Conservation (phyloP, 2,797 vertebrate species). For the Anguilla pacifica region DNA sequence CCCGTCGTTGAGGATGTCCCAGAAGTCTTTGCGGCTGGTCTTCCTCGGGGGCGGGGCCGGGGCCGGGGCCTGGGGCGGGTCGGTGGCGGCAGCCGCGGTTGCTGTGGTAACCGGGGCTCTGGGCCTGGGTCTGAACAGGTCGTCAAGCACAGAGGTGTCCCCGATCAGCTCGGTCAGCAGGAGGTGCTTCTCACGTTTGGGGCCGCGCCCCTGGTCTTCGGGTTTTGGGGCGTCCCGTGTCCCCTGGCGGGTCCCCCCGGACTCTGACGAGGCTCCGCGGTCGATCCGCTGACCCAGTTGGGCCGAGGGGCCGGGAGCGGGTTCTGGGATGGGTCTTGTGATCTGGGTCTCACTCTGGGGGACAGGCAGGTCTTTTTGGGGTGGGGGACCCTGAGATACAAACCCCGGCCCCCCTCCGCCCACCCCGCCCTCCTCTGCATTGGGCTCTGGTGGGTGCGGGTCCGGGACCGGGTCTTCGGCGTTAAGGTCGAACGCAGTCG, state of each 20-base stretch:
- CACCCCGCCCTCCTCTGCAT: neutral
- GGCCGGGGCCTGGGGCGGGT: slow-evolving; percentile 40
- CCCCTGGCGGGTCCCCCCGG: slow-evolving; percentile 23
- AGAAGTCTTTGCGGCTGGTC: slow-evolving; percentile 83
- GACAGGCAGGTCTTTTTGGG: neutral
- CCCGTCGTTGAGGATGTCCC: slow-evolving; percentile 91
- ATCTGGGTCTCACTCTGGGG: neutral
- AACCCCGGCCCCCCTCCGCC: too few relatives aligned
- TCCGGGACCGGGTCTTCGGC: slow-evolving; percentile 26
- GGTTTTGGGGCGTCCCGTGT: slow-evolving; percentile 22
- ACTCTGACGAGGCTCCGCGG: neutral
- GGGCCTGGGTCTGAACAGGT: slow-evolving; percentile 78
- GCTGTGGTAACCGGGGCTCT: slow-evolving; percentile 45
- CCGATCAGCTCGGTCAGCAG: slow-evolving; percentile 82
- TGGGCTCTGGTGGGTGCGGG: slow-evolving; percentile 33
- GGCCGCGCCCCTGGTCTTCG: slow-evolving; percentile 20
- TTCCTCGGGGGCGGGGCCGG: slow-evolving; percentile 53
- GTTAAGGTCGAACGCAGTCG: slow-evolving; percentile 32
- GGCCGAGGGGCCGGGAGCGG: neutral
- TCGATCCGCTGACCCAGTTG: neutral
- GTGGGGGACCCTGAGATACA: neutral
- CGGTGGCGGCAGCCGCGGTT: slow-evolving; percentile 33
- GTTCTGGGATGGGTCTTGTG: neutral
- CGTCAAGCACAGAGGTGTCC: slow-evolving; percentile 88
- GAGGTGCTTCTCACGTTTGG: slow-evolving; percentile 52